These are phyloP conservation scores for Poeciliopsis gracilis DNA, from an alignment of 2,797 vertebrate genomes.

Conservation along the genomic window DNA sequence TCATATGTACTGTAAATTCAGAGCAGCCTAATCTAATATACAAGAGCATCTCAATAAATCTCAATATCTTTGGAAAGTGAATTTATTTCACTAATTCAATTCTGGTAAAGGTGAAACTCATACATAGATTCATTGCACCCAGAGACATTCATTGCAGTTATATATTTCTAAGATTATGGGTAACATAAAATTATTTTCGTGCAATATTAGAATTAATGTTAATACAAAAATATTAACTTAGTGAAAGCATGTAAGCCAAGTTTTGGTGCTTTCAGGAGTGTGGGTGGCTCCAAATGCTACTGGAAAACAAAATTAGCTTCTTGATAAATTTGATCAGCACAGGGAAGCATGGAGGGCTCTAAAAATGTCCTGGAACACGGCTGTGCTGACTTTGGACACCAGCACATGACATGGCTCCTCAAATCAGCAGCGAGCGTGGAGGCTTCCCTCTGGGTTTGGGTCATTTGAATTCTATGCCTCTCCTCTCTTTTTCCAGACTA, in stretches of 20 bases:
- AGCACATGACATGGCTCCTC: background rate
- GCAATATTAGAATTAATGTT: background rate
- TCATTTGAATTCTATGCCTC: background rate
- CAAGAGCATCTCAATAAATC: background rate
- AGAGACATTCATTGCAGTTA: background rate
- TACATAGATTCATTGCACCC: background rate
- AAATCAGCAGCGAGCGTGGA: background rate
- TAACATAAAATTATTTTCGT: background rate
- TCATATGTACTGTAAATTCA: background rate
- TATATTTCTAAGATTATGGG: background rate
- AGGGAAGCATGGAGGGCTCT: background rate
- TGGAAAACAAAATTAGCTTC: background rate
- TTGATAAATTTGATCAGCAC: background rate
- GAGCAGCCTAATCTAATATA: background rate
- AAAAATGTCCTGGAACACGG: background rate
- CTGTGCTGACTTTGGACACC: background rate
- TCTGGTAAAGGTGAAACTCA: background rate
- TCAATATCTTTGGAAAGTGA: background rate
- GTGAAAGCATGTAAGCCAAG: background rate
- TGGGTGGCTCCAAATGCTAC: background rate
- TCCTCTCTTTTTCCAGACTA: background rate
- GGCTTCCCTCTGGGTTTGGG: background rate
- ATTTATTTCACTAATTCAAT: background rate
- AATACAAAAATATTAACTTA: background rate
- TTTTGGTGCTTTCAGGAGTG: background rate